phyloP scores from a whole-genome alignment of 1,140 invertebrate species.

The Heliothis subflexa region DNA sequence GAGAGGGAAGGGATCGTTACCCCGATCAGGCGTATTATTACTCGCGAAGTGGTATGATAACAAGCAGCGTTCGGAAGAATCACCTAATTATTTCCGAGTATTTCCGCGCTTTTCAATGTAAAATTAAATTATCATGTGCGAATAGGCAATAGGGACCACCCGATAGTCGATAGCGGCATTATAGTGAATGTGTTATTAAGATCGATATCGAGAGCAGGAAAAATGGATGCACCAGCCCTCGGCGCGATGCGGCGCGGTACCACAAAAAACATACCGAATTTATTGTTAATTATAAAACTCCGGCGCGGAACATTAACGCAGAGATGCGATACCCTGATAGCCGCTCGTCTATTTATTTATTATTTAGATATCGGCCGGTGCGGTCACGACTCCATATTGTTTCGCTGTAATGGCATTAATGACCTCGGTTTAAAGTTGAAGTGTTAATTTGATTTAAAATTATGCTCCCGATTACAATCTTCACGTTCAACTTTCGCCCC shows the following conservation, averaged over 20 bases:
- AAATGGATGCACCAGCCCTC: conserved; percentile 72
- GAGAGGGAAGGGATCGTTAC: not conserved
- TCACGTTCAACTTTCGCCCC: conserved; percentile 81
- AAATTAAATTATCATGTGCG: conserved; percentile 46
- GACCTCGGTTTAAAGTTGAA: conserved; percentile 85
- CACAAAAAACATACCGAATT: conserved; percentile 84
- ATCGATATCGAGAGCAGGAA: conserved; percentile 70
- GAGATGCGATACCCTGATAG: conserved; percentile 80
- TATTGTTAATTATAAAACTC: conserved; percentile 86
- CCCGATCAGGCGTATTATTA: not conserved
- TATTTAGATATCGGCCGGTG: conserved; percentile 84
- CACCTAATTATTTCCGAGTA: conserved; percentile 76
- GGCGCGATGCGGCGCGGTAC: conserved; percentile 46
- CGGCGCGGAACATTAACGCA: conserved; percentile 79
- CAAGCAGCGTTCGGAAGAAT: conserved; percentile 52
- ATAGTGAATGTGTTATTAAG: conserved; percentile 70
- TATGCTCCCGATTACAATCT: conserved; percentile 82
- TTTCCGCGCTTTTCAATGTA: conserved; percentile 32
- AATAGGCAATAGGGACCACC: conserved; percentile 67
- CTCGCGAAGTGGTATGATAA: conserved; percentile 16
- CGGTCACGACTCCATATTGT: conserved; percentile 85
- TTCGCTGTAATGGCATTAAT: conserved; percentile 84
- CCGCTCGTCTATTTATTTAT: conserved; percentile 83
- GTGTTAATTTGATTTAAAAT: conserved; percentile 87
- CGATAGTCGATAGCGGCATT: conserved; percentile 52